Evolutionary conservation across 2,888 invertebrate species (phyloP), one percentile per base, ranked within the genome.

Genomic region (Helleia helle): DNA sequence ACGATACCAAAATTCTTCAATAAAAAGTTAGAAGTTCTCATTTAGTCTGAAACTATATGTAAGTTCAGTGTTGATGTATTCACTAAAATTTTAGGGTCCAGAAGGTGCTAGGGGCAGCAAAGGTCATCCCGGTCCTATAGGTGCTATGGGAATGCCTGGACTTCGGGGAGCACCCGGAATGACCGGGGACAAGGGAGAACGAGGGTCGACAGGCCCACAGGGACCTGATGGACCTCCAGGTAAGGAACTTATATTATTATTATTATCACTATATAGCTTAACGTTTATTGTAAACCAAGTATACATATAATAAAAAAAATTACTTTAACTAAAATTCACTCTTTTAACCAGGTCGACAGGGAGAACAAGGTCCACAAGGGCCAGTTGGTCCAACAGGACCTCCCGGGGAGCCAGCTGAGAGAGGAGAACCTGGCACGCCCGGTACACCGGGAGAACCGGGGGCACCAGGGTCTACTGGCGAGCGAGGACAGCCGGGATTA

Each of bases 151-250:
- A 15, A 58, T 93, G 39, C 92, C 92, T 14, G 93, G 93, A 9
- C 62, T 86, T 14, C 75, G 91, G 56, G 93, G 94, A 1, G 67
- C 77, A 40, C 79, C 88, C 5, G 94, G 94, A 1, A 62, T 85
- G 14, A 59, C 88, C 12, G 94, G 94, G 37, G 88, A 89, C 50
- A 93, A 94, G 70, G 93, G 95, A 41, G 92, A 93, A 59, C 83
- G 92, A 50, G 93, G 93, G 11, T 71, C 87, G 5, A 52, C 74
- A 9, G 94, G 94, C 9, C 87, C 89, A 0, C 54, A 86, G 18
- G 94, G 95, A 4, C 90, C 91, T 8, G 93, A 93, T 71, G 95
- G 95, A 41, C 90, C 91, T 14, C 73, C 89, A 56, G 94, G 93
- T 80, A 58, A 38, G n/a, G 37, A 12, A 25, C 34, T 37, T 9